Percentiles rank a stretch among this genome's conserved stretches.
Conservation (phyloP, 2,888 invertebrate species). For the Bhutanitis thaidina region DNA sequence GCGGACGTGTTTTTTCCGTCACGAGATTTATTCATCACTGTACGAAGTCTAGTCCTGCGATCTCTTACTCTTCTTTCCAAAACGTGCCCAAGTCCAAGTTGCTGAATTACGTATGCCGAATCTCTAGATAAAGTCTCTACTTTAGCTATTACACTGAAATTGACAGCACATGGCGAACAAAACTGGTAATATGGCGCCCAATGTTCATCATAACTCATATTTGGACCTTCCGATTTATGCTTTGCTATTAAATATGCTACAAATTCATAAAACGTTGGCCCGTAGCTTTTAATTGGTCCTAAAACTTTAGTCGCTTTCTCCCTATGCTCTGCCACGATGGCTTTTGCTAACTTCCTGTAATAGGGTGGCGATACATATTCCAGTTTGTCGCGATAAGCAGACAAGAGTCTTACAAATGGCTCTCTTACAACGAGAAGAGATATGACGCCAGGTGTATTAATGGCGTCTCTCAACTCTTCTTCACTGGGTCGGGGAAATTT, state of each 20-base stretch:
- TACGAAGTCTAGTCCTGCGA: constrained; percentile 71
- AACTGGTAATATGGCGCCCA: constrained; percentile 83
- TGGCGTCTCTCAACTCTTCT: constrained; percentile 80
- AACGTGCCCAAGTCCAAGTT: constrained; percentile 78
- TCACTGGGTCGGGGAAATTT: constrained; percentile 84
- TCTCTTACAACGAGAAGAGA: constrained; percentile 86
- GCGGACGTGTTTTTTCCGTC: constrained; percentile 71
- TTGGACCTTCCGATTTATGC: constrained; percentile 70
- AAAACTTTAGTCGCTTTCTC: constrained; percentile 48
- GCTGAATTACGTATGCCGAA: constrained; percentile 80
- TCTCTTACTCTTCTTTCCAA: constrained; percentile 68
- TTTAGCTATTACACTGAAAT: constrained; percentile 82
- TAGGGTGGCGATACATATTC: constrained; percentile 84
- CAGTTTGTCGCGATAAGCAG: constrained; percentile 87
- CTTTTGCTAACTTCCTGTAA: constrained; percentile 83
- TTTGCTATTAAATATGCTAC: constrained; percentile 83
- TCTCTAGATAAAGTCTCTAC: constrained; percentile 82
- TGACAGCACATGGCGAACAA: constrained; percentile 83
- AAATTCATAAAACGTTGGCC: constrained; percentile 86
- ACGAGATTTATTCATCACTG: constrained; percentile 74
- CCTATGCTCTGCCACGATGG: constrained; percentile 82
- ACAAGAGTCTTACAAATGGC: constrained; percentile 85
- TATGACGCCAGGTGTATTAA: constrained; percentile 79
- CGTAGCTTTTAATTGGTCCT: constrained; percentile 59
- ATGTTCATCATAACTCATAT: constrained; percentile 77